phyloP scores from a whole-genome alignment of 2,797 vertebrate genomes.

The Sebastes miniatus region DNA sequence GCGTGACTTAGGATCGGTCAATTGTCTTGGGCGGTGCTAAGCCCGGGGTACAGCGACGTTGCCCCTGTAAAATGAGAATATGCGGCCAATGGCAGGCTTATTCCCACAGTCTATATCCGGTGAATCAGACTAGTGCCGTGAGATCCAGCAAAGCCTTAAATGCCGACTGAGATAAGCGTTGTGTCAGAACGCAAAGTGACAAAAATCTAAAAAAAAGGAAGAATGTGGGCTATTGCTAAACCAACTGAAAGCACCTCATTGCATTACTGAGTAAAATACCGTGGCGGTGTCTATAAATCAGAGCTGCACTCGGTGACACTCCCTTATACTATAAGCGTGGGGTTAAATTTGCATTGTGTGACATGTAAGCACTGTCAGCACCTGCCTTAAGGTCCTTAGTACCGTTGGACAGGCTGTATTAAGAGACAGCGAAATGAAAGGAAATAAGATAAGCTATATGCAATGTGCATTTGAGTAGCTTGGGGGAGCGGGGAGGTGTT shows the following conservation, averaged over 20 bases:
- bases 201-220: slow-evolving; percentile 14
- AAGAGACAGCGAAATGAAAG: slow-evolving; percentile 42
- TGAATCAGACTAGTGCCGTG: neutral
- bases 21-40: neutral
- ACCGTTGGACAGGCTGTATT: slow-evolving; percentile 48
- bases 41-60: neutral
- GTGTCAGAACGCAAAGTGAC: slow-evolving; percentile 27
- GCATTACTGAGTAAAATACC: slow-evolving; percentile 15
- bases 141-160: slow-evolving; percentile 43
- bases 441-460: slow-evolving; percentile 44
- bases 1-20: no score
- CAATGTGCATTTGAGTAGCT: slow-evolving; percentile 61
- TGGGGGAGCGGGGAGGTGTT: slow-evolving; percentile 47
- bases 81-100: neutral
- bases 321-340: slow-evolving; percentile 1
- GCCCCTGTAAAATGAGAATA: neutral
- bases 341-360: slow-evolving; percentile 34
- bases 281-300: neutral
- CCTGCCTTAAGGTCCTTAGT: slow-evolving; percentile 40
- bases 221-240: neutral
- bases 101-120: neutral
- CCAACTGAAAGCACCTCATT: slow-evolving; percentile 19
- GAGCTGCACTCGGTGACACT: slow-evolving; percentile 9
- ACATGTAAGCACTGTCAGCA: slow-evolving; percentile 37
- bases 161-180: slow-evolving; percentile 28